A percentile compares a stretch with the other conserved stretches of the same genome.
These are phyloP conservation scores for Corythaeola cristata DNA, from an alignment of 2,113 vertebrate genomes.

Conservation along the genomic window DNA sequence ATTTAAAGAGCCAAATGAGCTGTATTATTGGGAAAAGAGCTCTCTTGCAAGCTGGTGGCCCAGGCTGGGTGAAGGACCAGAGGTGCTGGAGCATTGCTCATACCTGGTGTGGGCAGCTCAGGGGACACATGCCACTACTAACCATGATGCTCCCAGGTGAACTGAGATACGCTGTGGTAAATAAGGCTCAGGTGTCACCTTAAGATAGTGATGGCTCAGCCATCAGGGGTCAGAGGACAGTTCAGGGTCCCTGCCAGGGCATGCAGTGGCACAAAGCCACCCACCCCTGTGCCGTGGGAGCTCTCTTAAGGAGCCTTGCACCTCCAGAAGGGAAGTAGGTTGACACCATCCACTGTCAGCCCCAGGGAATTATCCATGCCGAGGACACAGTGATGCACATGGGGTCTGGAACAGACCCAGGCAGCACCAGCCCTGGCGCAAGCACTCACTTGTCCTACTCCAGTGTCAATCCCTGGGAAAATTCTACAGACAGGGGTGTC, in stretches of 20 bases:
- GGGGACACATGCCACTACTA: accelerated
- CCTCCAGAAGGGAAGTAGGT: background rate
- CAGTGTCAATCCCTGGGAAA: background rate
- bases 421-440: background rate
- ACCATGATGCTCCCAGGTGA: background rate
- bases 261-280: background rate
- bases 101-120: background rate
- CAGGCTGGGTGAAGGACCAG: background rate
- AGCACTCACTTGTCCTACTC: background rate
- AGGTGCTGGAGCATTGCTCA: background rate
- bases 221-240: too few relatives aligned
- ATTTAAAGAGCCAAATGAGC: background rate
- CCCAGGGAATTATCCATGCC: background rate
- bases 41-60: background rate
- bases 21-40: accelerated
- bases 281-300: background rate
- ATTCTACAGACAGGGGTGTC: background rate
- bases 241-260: background rate
- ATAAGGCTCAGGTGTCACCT: background rate
- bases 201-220: accelerated
- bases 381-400: accelerated
- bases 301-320: background rate
- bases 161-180: accelerated
- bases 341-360: background rate
- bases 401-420: background rate